Percentiles rank a stretch among this genome's conserved stretches.
Conservation (phyloP, 2,113 vertebrate species). For the Grallaria varia region DNA sequence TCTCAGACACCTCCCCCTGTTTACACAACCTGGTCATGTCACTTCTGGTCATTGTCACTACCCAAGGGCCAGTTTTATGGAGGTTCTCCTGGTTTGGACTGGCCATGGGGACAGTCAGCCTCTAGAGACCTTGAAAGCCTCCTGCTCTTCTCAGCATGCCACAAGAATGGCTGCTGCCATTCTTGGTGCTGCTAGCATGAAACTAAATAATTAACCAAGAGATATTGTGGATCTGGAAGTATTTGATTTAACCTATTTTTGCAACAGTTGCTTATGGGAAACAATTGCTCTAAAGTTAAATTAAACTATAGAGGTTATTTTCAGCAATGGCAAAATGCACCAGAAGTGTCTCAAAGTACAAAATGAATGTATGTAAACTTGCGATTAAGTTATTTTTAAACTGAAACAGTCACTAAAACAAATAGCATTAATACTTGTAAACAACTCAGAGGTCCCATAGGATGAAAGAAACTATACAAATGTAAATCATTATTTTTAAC, state of each 20-base stretch:
- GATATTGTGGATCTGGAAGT: neutral
- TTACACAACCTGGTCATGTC: neutral
- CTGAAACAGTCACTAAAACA: neutral
- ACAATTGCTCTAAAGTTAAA: neutral
- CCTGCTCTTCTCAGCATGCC: rapidly evolving
- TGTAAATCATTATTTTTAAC: neutral
- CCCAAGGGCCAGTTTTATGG: no score
- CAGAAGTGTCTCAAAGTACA: neutral
- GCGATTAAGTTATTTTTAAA: neutral
- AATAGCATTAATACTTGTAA: neutral
- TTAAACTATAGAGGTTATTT: neutral
- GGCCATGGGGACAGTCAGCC: rapidly evolving
- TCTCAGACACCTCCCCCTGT: neutral
- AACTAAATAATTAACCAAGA: neutral
- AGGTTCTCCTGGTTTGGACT: neutral
- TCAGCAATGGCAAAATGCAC: neutral
- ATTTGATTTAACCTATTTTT: constrained; percentile 5
- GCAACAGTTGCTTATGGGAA: neutral
- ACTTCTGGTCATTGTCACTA: neutral
- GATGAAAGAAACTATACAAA: neutral
- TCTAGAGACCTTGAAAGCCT: neutral
- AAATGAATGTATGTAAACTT: neutral
- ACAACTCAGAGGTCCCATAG: neutral
- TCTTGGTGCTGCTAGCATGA: neutral
- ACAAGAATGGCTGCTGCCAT: neutral